Conservation (phyloP, 2,113 vertebrate genomes). For the Anguilla japonica region DNA sequence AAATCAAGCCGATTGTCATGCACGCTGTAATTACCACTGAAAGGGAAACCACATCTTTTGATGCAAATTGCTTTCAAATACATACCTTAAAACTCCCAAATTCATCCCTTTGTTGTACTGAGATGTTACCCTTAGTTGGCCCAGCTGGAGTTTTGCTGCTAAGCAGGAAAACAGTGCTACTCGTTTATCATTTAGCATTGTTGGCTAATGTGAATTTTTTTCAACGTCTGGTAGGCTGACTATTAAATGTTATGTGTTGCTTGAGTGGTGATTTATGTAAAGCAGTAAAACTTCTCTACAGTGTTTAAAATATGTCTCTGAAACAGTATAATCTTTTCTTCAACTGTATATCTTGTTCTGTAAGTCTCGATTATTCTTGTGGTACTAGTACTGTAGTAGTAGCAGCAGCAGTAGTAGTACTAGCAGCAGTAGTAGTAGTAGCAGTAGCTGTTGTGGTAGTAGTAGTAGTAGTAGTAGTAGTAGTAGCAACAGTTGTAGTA, state of each 20-base stretch:
- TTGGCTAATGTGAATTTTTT: neutral
- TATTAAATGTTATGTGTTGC: conserved; percentile 1
- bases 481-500: too few relatives aligned
- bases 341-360: too few relatives aligned
- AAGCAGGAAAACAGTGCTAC: neutral
- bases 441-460: too few relatives aligned
- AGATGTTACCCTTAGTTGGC: too few relatives aligned
- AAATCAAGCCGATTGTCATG: conserved; percentile 9
- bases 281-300: neutral
- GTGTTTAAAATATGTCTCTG: neutral
- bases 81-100: neutral
- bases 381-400: too few relatives aligned
- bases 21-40: conserved; percentile 4
- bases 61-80: conserved; percentile 1
- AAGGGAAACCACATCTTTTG: neutral
- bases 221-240: neutral
- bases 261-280: neutral
- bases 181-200: neutral
- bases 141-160: neutral
- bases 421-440: too few relatives aligned
- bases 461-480: too few relatives aligned
- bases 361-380: too few relatives aligned
- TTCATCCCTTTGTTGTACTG: neutral
- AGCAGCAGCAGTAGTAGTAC: too few relatives aligned
- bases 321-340: neutral